Percentiles rank a stretch among this genome's conserved stretches.
Evolutionary conservation across 2,888 invertebrate genomes (phyloP).

Genomic region (Oscheius sp.): DNA sequence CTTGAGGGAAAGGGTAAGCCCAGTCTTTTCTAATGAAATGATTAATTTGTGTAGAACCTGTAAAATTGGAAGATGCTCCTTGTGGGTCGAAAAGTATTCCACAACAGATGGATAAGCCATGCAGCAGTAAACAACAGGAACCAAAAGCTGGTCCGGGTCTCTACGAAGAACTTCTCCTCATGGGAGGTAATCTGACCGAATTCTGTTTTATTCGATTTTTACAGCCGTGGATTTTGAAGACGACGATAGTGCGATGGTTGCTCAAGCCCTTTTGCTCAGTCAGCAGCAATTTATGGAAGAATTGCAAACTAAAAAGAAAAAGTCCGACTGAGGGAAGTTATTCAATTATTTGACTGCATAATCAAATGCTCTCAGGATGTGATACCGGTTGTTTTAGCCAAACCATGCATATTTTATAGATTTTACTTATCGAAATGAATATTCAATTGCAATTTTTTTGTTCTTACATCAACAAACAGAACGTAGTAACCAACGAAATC

Average conservation of each 20-base stretch:
- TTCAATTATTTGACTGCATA: not conserved
- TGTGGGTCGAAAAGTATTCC: conserved; percentile 29
- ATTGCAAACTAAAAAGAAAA: conserved; percentile 9
- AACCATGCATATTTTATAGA: conserved; percentile 1
- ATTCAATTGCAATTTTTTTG: not conserved
- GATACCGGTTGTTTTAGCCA: conserved; percentile 13
- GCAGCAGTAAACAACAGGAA: conserved; percentile 17
- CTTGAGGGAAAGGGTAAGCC: not conserved
- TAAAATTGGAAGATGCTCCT: conserved; percentile 2
- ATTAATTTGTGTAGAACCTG: not conserved
- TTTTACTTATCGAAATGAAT: not conserved
- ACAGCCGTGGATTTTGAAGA: conserved; percentile 33
- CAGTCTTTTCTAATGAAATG: not conserved
- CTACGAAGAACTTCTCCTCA: conserved; percentile 63
- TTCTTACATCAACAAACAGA: too few species aligned
- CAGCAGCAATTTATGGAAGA: conserved; percentile 58
- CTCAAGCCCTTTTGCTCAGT: conserved; percentile 63
- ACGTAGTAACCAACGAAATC: too few species aligned
- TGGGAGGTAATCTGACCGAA: conserved; percentile 28
- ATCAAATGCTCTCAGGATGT: conserved; percentile 21
- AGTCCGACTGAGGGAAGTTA: not conserved
- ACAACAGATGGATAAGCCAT: conserved; percentile 14
- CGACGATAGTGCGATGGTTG: conserved; percentile 56
- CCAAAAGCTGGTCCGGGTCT: conserved; percentile 39
- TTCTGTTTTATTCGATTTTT: conserved; percentile 18